These are phyloP conservation scores for Hemiprocne comata DNA, from an alignment of 2,113 vertebrate species.

Conservation along the genomic window DNA sequence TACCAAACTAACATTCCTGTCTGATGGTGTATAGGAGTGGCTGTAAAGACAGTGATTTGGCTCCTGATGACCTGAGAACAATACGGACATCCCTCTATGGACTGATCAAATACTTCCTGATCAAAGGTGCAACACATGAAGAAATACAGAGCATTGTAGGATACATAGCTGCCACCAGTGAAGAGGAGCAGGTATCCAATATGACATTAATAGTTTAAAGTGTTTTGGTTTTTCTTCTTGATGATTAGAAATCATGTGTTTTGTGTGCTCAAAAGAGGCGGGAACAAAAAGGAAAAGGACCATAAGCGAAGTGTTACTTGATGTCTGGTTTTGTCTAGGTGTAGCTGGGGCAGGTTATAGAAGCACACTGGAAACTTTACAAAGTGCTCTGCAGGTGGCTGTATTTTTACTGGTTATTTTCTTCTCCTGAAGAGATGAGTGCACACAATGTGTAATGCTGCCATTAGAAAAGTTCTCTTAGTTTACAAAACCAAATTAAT, in stretches of 20 bases:
- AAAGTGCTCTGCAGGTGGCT: neutral
- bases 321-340: neutral
- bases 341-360: neutral
- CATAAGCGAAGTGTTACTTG: neutral
- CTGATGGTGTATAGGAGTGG: slow-evolving; percentile 45
- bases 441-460: neutral
- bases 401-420: neutral
- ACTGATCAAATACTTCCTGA: slow-evolving; percentile 94
- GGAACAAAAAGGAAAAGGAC: neutral
- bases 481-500: neutral
- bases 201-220: neutral
- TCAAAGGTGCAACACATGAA: slow-evolving; percentile 92
- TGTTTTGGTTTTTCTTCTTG: neutral
- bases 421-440: neutral
- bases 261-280: neutral
- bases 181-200: slow-evolving; percentile 90
- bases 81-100: slow-evolving; percentile 90
- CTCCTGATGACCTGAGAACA: slow-evolving; percentile 88
- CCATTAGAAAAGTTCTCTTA: neutral
- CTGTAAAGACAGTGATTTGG: slow-evolving; percentile 82
- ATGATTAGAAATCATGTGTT: neutral
- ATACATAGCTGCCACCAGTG: slow-evolving; percentile 89
- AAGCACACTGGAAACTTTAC: neutral
- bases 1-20: neutral
- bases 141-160: slow-evolving; percentile 95